Conservation (phyloP, 2,113 vertebrate species). For the Pionites leucogaster region DNA sequence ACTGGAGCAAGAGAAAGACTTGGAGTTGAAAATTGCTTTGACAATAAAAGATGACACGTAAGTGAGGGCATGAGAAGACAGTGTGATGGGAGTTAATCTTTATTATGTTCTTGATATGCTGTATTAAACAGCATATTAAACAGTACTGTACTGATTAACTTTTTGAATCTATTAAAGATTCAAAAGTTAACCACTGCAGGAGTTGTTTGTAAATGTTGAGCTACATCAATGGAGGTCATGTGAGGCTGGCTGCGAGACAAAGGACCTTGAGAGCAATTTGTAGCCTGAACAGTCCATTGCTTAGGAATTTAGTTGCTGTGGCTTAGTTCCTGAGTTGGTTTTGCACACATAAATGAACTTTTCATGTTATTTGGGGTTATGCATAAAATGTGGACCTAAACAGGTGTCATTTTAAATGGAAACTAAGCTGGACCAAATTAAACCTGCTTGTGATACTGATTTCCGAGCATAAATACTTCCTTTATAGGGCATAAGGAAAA, state of each 20-base stretch:
- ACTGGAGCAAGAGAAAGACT: conserved; percentile 75
- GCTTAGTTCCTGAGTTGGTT: background rate
- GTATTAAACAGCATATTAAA: no score
- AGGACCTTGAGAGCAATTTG: background rate
- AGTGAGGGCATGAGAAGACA: conserved; percentile 52
- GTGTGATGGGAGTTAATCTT: background rate
- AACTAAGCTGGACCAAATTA: background rate
- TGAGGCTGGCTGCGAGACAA: background rate
- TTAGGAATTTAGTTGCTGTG: background rate
- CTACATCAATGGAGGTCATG: background rate
- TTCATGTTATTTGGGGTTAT: background rate
- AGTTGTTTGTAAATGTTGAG: background rate
- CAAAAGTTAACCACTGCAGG: background rate
- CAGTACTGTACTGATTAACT: no score
- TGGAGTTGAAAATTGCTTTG: conserved; percentile 63
- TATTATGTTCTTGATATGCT: background rate
- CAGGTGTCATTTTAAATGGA: background rate
- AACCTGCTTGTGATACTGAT: background rate
- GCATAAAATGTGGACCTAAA: background rate
- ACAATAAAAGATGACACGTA: conserved; percentile 77
- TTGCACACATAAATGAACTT: background rate
- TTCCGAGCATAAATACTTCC: background rate
- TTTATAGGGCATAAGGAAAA: background rate
- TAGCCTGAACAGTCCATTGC: background rate
- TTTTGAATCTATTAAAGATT: background rate